Evolutionary conservation across 2,888 invertebrate species (phyloP).

Genomic region (Lasius platythorax): DNA sequence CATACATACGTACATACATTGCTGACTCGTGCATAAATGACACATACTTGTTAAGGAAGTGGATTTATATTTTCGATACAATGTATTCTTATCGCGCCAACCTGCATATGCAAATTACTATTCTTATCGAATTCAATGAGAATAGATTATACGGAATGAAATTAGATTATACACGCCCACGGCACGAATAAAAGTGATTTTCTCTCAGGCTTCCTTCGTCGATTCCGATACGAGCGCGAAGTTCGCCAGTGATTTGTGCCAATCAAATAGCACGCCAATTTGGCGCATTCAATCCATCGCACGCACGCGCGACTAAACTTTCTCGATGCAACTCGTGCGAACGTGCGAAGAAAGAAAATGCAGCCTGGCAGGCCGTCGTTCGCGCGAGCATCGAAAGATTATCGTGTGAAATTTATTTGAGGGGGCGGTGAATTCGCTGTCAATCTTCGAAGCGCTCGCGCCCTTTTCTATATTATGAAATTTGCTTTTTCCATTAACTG

Average conservation of each 20-base stretch:
- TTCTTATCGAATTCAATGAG: slow-evolving; percentile 50
- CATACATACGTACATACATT: not conserved
- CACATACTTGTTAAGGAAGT: slow-evolving; percentile 2
- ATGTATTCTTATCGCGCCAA: slow-evolving; percentile 1
- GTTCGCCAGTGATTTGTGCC: slow-evolving; percentile 55
- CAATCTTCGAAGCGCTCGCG: slow-evolving; percentile 30
- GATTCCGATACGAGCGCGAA: slow-evolving; percentile 55
- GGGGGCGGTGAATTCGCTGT: slow-evolving; percentile 44
- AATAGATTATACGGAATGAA: slow-evolving; percentile 48
- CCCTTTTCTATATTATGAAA: slow-evolving; percentile 19
- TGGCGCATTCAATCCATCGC: slow-evolving; percentile 51
- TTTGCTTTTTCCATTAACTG: slow-evolving; percentile 39
- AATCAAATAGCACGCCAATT: slow-evolving; percentile 57
- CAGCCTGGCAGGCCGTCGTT: slow-evolving; percentile 53
- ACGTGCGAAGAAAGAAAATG: slow-evolving; percentile 52
- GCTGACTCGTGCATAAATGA: not conserved
- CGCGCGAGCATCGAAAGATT: slow-evolving; percentile 63
- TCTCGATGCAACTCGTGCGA: slow-evolving; percentile 47
- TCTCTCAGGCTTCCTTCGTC: slow-evolving; percentile 50
- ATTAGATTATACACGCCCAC: slow-evolving; percentile 46
- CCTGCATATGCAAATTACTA: slow-evolving; percentile 41
- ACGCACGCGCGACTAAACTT: slow-evolving; percentile 56
- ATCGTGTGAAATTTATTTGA: slow-evolving; percentile 67
- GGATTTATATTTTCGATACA: slow-evolving; percentile 18
- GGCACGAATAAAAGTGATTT: slow-evolving; percentile 54